Evolutionary conservation across 2,113 vertebrate species (phyloP), one percentile per base, ranked within the genome.

Genomic region (Arvicanthis niloticus): DNA sequence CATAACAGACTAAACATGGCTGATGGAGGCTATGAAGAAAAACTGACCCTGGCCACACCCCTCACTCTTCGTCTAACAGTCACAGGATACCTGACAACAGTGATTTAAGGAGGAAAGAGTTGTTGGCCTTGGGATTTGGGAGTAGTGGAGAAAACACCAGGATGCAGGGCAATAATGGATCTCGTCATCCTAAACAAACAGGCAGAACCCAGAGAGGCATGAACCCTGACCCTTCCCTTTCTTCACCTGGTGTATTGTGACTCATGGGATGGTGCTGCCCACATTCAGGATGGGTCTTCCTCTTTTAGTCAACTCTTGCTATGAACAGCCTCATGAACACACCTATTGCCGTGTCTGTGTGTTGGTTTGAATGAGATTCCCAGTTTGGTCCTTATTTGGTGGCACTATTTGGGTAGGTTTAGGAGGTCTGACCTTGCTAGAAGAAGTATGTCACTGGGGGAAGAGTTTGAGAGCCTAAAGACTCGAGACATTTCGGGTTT

Each of bases 21-120:
- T 65, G n/a, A 45, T 4, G 2, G 40, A 45, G 0, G 8, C 60
- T 86, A 31, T 48, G 60, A 37, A 12, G 5, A 87, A 42, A 19
- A 2, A 2, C 42, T 1, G 19, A 42, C 19, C 31, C 10, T 45
- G 11, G 37, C 9, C 12, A 5, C 15, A 48, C n/a, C 10, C 9
- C 17, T 67, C 19, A 45, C 16, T 48, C 5, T 67, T 19, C 16
- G 3, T 45, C 9, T 34, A 19, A 31, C 4, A 31, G 11, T 68
- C 29, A 68, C 26, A 85, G 2, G 9, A 42, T 9, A 12, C 40
- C 82, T 34, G 16, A 5, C 17, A 37, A 48, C 11, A 13, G 17
- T 45, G 17, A 22, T 3, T 48, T 48, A 86, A 67, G 42, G 29
- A 65, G 65, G 26, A 29, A 67, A 68, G 42, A 37, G 31, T 51